phyloP scores from a whole-genome alignment of 2,888 invertebrate species.

The Polydrusus tereticollis region DNA sequence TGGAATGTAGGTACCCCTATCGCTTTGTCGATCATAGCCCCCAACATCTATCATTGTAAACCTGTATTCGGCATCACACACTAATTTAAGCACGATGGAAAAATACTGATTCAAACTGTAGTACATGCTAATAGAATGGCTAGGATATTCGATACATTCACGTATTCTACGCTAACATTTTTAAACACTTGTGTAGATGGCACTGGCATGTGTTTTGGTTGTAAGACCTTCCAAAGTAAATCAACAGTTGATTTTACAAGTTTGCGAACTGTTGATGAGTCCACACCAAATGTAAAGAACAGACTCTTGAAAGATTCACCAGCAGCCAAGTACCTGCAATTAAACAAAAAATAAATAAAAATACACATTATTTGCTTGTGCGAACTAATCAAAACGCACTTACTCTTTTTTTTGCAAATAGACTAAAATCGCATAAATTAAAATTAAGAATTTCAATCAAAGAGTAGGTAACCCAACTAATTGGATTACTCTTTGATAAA shows the following conservation, averaged over 20 bases:
- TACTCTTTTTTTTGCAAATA: neutral
- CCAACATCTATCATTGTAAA: conserved; percentile 46
- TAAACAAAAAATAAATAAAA: neutral
- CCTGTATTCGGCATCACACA: conserved; percentile 41
- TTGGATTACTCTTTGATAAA: neutral
- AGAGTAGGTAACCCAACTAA: neutral
- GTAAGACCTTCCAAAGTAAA: conserved; percentile 35
- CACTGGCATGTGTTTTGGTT: conserved; percentile 39
- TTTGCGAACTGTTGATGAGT: conserved; percentile 36
- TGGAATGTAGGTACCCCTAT: conserved; percentile 51
- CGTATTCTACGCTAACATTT: neutral
- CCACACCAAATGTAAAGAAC: conserved; percentile 42
- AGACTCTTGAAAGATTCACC: conserved; percentile 43
- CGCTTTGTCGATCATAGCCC: conserved; percentile 50
- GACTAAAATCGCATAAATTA: neutral
- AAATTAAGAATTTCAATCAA: neutral
- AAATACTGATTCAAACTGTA: conserved; percentile 45
- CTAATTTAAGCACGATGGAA: conserved; percentile 43
- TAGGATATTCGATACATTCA: conserved; percentile 31
- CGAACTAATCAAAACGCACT: too few species aligned
- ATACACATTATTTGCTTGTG: too few species aligned
- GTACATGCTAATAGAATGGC: conserved; percentile 34
- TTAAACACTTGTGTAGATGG: conserved; percentile 5
- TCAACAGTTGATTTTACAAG: conserved; percentile 39
- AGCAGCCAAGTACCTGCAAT: neutral